Percentiles rank a stretch among this genome's conserved stretches.
Evolutionary conservation across 2,113 vertebrate species (phyloP).

Genomic region (Cranoglanis bouderius): DNA sequence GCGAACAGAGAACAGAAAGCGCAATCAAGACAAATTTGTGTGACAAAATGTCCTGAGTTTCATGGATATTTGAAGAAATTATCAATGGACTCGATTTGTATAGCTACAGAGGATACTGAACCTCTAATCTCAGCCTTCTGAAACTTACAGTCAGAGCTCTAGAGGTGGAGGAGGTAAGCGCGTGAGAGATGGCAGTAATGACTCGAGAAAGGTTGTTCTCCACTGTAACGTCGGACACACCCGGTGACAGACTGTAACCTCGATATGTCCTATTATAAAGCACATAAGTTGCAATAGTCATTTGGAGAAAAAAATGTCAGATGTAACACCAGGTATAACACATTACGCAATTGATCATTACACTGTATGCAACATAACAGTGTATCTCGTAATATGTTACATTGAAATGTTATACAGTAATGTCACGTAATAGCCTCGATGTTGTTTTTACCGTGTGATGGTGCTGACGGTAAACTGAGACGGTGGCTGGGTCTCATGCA

Average conservation of each 20-base stretch:
- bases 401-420: not conserved
- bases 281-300: not conserved
- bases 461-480: conserved; percentile 94
- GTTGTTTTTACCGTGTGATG: conserved; percentile 82
- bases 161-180: conserved; percentile 87
- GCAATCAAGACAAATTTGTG: not conserved
- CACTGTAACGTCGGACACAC: conserved; percentile 84
- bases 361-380: not conserved
- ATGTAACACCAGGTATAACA: not conserved
- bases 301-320: not conserved
- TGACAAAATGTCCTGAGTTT: not conserved
- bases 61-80: not conserved
- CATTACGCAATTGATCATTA: not conserved
- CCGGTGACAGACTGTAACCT: conserved; percentile 84
- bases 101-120: not conserved
- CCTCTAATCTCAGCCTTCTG: not conserved
- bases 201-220: conserved; percentile 96
- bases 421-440: not conserved
- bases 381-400: not conserved
- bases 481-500: conserved; percentile 92
- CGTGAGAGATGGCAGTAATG: conserved; percentile 84
- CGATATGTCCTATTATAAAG: conserved; percentile 82
- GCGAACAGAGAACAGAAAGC: conserved; percentile 17
- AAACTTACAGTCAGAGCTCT: conserved; percentile 84
- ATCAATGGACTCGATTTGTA: not conserved